phyloP scores from a whole-genome alignment of 2,888 invertebrate species.

The Drosophila melanosoma region DNA sequence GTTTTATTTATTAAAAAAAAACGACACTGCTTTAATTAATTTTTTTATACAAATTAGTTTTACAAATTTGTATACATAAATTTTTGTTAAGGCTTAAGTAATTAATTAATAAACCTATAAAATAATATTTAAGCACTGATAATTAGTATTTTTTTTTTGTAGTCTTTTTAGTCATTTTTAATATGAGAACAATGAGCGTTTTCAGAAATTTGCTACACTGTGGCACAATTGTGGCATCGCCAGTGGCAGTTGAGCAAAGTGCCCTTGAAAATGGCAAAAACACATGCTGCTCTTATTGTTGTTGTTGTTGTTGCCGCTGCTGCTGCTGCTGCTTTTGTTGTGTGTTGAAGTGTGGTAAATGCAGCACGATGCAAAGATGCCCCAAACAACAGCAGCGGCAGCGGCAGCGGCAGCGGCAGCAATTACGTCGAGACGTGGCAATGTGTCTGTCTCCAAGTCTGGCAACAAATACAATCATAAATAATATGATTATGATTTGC shows the following conservation, averaged over 20 bases:
- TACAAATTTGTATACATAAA: too few species aligned
- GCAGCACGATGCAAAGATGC: slow-evolving; percentile 24
- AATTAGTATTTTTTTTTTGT: too few species aligned
- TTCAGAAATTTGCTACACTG: slow-evolving; percentile 29
- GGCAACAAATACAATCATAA: slow-evolving; percentile 77
- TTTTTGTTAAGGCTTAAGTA: too few species aligned
- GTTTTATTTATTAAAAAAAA: neutral
- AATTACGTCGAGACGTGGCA: slow-evolving; percentile 69
- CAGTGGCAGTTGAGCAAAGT: slow-evolving; percentile 37
- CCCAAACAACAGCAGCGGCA: slow-evolving; percentile 45
- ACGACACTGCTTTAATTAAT: too few species aligned
- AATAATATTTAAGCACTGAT: too few species aligned
- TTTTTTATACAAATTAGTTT: too few species aligned
- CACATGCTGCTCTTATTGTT: slow-evolving; percentile 58
- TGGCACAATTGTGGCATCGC: slow-evolving; percentile 12
- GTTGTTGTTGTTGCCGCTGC: slow-evolving; percentile 24
- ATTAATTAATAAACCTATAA: too few species aligned
- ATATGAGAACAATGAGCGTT: neutral
- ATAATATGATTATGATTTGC: slow-evolving; percentile 77
- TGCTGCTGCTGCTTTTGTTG: neutral
- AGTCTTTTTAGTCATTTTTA: too few species aligned
- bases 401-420: slow-evolving; percentile 56
- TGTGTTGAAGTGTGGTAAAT: slow-evolving; percentile 16
- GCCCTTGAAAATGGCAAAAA: slow-evolving; percentile 75
- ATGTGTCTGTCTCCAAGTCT: slow-evolving; percentile 59